Percentiles rank a stretch among this genome's conserved stretches.
phyloP scores from a whole-genome alignment of 2,113 vertebrate species.

The Alethe diademata region DNA sequence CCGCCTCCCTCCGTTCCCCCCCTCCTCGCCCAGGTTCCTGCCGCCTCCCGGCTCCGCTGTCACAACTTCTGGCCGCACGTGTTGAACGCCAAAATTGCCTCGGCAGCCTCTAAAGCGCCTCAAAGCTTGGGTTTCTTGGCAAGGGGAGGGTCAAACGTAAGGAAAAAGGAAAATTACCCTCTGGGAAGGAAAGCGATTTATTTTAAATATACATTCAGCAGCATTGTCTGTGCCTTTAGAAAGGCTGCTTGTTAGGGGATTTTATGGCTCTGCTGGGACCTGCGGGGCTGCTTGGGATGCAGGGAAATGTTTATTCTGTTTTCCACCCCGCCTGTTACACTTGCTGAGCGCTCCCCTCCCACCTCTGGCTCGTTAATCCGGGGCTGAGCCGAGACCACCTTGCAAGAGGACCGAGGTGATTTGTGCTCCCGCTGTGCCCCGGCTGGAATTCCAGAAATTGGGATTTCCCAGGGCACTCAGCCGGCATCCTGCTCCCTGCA shows the following conservation, averaged over 20 bases:
- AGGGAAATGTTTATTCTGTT: neutral
- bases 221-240: neutral
- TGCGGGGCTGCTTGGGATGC: neutral
- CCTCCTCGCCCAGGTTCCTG: neutral
- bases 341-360: neutral
- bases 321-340: neutral
- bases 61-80: neutral
- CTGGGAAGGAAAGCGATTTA: conserved; percentile 8
- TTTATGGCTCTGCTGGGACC: conserved; percentile 20
- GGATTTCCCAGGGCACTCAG: neutral
- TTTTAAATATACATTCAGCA: neutral
- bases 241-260: neutral
- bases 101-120: neutral
- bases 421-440: neutral
- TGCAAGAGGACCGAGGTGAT: neutral
- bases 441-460: neutral
- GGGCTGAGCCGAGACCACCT: neutral
- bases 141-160: neutral
- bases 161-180: neutral
- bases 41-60: neutral
- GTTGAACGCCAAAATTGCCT: neutral
- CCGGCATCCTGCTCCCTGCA: neutral
- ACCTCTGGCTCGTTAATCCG: neutral
- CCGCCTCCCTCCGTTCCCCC: neutral
- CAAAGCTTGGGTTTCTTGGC: neutral